A percentile compares a stretch with the other conserved stretches of the same genome.
These are phyloP conservation scores for Thelaira solivaga DNA, from an alignment of 2,888 invertebrate species.

Conservation along the genomic window DNA sequence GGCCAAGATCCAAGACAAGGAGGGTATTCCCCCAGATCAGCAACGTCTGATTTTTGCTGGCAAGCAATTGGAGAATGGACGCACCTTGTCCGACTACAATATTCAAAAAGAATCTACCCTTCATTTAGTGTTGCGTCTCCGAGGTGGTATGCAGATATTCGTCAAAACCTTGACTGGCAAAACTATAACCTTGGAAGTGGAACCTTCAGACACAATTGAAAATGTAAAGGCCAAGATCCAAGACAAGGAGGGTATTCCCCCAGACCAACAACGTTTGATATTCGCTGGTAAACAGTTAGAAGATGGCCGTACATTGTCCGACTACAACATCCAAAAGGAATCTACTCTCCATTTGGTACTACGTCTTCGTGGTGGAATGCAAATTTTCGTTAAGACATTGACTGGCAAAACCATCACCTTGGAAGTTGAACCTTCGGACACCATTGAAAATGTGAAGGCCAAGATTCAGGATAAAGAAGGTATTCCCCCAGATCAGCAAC, in stretches of 20 bases:
- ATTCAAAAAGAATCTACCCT: slow-evolving; percentile 66
- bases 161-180: slow-evolving; percentile 61
- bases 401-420: slow-evolving; percentile 64
- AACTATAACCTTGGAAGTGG: slow-evolving; percentile 60
- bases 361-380: slow-evolving; percentile 60
- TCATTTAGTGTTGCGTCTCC: slow-evolving; percentile 67
- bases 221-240: slow-evolving; percentile 63
- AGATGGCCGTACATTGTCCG: slow-evolving; percentile 60
- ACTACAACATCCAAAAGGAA: slow-evolving; percentile 63
- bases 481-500: slow-evolving; percentile 65
- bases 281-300: slow-evolving; percentile 63
- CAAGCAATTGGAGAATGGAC: slow-evolving; percentile 62
- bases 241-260: slow-evolving; percentile 64
- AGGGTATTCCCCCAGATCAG: slow-evolving; percentile 64
- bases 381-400: slow-evolving; percentile 58
- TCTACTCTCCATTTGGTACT: slow-evolving; percentile 61
- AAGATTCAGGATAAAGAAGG: slow-evolving; percentile 65
- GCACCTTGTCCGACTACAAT: slow-evolving; percentile 61
- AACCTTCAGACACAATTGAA: slow-evolving; percentile 60
- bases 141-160: slow-evolving; percentile 62
- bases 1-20: slow-evolving; percentile 63
- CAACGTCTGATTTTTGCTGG: slow-evolving; percentile 64
- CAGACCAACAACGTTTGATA: slow-evolving; percentile 64
- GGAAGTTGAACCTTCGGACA: slow-evolving; percentile 63
- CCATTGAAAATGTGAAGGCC: slow-evolving; percentile 63